A percentile compares a stretch with the other conserved stretches of the same genome.
Evolutionary conservation across 2,888 invertebrate species (phyloP).

Genomic region (Lamproptera curius): DNA sequence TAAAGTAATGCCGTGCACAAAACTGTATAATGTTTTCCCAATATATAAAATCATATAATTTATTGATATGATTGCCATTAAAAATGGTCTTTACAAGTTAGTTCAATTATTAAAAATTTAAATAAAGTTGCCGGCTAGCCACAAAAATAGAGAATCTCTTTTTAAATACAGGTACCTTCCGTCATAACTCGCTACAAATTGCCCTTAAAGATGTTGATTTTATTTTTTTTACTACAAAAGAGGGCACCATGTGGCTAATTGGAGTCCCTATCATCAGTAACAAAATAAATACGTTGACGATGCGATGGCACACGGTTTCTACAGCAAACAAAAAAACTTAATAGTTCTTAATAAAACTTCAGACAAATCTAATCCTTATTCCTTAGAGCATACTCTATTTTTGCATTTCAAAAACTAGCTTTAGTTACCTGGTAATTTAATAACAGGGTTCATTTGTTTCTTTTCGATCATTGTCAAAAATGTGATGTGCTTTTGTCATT

Average conservation of each 20-base stretch:
- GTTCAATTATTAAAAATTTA: constrained; percentile 33
- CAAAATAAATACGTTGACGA: constrained; percentile 68
- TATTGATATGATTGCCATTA: too few relatives aligned
- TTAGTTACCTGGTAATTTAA: constrained; percentile 8
- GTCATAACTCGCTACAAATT: constrained; percentile 68
- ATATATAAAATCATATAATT: too few relatives aligned
- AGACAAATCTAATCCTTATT: constrained; percentile 41
- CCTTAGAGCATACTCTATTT: constrained; percentile 5
- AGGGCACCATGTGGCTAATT: constrained; percentile 73
- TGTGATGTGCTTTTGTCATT: constrained; percentile 2
- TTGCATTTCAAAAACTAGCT: not conserved
- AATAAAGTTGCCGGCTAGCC: constrained; percentile 64
- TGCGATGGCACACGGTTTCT: constrained; percentile 51
- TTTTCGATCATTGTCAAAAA: constrained; percentile 6
- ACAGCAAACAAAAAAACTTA: constrained; percentile 46
- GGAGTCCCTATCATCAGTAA: constrained; percentile 56
- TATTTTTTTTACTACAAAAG: constrained; percentile 62
- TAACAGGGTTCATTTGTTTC: constrained; percentile 2
- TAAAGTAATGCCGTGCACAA: too few relatives aligned
- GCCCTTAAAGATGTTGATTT: constrained; percentile 71
- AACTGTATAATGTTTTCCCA: too few relatives aligned
- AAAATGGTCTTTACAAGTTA: constrained; percentile 32
- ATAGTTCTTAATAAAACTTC: constrained; percentile 52
- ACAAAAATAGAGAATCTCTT: constrained; percentile 50
- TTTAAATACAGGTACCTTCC: constrained; percentile 67